Percentiles rank a stretch among this genome's conserved stretches.
Evolutionary conservation across 2,888 invertebrate genomes (phyloP).

Genomic region (Lasioglossum lativentre): DNA sequence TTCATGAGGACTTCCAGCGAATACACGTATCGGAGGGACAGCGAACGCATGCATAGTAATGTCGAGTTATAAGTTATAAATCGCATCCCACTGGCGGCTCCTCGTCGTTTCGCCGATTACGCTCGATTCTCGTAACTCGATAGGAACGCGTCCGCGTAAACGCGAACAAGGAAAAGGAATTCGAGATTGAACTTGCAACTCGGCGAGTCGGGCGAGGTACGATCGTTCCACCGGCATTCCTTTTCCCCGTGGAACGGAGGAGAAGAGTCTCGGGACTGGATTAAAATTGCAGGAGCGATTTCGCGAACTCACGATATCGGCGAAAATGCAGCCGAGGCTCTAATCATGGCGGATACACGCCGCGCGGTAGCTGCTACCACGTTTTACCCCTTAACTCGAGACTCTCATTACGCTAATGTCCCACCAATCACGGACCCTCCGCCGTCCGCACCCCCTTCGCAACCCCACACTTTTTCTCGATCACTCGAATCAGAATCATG

Average conservation of each 20-base stretch:
- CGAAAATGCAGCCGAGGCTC: conserved; percentile 75
- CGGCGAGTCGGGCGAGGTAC: conserved; percentile 17
- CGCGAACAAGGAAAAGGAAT: conserved; percentile 12
- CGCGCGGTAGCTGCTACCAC: conserved; percentile 79
- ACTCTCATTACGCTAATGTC: conserved; percentile 82
- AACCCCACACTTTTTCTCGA: conserved; percentile 69
- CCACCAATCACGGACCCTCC: conserved; percentile 77
- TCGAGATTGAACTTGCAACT: conserved; percentile 31
- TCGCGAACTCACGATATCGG: conserved; percentile 76
- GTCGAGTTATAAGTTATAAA: conserved; percentile 58
- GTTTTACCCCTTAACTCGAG: conserved; percentile 80
- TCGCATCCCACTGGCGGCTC: conserved; percentile 35
- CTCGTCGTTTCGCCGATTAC: conserved; percentile 38
- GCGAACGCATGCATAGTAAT: conserved; percentile 37
- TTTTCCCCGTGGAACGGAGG: conserved; percentile 47
- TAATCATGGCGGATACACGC: conserved; percentile 76
- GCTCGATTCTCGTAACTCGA: conserved; percentile 8
- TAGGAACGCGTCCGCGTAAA: conserved; percentile 2
- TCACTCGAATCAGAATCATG: conserved; percentile 77
- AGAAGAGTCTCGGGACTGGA: conserved; percentile 67
- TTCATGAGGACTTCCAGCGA: not conserved
- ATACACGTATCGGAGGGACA: conserved; percentile 4
- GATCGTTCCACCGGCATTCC: conserved; percentile 42
- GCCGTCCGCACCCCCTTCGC: conserved; percentile 66
- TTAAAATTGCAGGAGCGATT: conserved; percentile 76